Percentiles rank a stretch among this genome's conserved stretches.
Conservation (phyloP, 2,888 invertebrate species). For the Eudasyphora cyanicolor region DNA sequence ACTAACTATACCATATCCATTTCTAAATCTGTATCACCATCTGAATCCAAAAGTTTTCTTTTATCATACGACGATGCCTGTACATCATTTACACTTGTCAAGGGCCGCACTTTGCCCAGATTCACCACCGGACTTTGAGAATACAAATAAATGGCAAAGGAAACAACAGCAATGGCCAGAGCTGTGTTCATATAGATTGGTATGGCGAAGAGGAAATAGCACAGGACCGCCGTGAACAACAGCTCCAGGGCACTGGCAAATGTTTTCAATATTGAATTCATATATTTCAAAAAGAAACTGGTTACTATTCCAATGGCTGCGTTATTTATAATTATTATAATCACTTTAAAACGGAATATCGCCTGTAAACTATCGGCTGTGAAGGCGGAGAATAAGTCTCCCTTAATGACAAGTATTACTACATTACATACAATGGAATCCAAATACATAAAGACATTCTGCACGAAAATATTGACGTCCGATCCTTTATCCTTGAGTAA, state of each 20-base stretch:
- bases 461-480: constrained; percentile 93
- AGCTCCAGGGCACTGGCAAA: constrained; percentile 97
- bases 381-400: constrained; percentile 84
- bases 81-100: constrained; percentile 67
- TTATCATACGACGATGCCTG: constrained; percentile 65
- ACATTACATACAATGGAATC: constrained; percentile 96
- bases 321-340: constrained; percentile 92
- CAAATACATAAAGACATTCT: constrained; percentile 97
- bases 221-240: constrained; percentile 92
- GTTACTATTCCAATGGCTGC: constrained; percentile 95
- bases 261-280: constrained; percentile 97
- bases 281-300: constrained; percentile 93
- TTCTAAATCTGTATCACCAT: constrained; percentile 74
- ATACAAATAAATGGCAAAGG: constrained; percentile 91
- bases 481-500: constrained; percentile 92
- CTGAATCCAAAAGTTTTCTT: constrained; percentile 72
- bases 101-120: constrained; percentile 75
- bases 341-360: constrained; percentile 85
- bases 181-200: constrained; percentile 91
- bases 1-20: constrained; percentile 75
- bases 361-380: constrained; percentile 81
- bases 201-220: constrained; percentile 92
- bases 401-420: constrained; percentile 85
- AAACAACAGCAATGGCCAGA: constrained; percentile 90
- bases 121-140: constrained; percentile 93